A percentile compares a stretch with the other conserved stretches of the same genome.
phyloP scores from a whole-genome alignment of 2,797 vertebrate genomes.

The Apodemus agrarius region DNA sequence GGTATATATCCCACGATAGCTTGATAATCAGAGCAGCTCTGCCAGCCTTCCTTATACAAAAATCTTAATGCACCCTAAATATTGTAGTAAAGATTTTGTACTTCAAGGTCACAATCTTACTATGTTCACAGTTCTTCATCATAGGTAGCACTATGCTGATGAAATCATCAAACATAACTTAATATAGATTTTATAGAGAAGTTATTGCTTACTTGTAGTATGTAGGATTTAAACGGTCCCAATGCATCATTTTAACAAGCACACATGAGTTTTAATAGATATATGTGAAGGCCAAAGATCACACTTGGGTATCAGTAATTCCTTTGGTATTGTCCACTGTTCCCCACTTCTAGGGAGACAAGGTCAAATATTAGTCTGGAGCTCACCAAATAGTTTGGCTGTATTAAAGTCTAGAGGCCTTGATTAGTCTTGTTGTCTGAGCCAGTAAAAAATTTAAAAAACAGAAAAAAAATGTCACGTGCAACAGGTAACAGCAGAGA shows the following conservation, averaged over 20 bases:
- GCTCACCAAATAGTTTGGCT: background rate
- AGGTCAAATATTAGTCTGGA: background rate
- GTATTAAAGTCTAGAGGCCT: background rate
- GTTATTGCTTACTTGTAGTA: background rate
- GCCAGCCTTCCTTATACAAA: background rate
- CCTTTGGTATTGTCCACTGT: background rate
- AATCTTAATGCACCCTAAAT: background rate
- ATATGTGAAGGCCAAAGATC: background rate
- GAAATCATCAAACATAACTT: background rate
- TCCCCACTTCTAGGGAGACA: background rate
- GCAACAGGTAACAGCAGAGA: background rate
- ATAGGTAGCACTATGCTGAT: background rate
- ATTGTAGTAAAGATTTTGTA: background rate
- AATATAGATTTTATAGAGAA: background rate
- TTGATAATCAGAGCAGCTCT: background rate
- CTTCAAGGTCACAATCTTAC: background rate
- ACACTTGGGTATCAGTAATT: background rate
- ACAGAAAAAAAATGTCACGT: background rate
- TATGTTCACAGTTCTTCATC: background rate
- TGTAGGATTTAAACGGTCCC: background rate
- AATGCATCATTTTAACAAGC: background rate
- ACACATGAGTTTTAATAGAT: background rate
- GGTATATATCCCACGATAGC: background rate
- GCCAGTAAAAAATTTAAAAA: background rate
- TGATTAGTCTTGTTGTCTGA: background rate